These are phyloP conservation scores for Gopherus flavomarginatus DNA, from an alignment of 2,113 vertebrate species.

Conservation along the genomic window DNA sequence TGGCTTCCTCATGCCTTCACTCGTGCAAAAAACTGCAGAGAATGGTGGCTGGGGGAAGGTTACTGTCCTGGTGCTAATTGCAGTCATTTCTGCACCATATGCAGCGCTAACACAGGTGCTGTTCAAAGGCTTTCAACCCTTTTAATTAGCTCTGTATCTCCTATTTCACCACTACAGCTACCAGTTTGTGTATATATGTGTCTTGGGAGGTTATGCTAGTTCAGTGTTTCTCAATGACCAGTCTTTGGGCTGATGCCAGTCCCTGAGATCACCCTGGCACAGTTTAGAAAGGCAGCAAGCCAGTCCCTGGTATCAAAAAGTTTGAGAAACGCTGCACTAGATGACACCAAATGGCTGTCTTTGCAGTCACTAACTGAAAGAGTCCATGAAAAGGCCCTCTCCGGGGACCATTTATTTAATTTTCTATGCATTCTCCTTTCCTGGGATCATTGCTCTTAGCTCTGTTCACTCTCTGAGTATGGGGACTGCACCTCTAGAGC, in stretches of 20 bases:
- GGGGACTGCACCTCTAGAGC: not conserved
- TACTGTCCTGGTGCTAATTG: not conserved
- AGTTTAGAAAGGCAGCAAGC: no score
- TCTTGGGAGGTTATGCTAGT: not conserved
- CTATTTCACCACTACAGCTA: not conserved
- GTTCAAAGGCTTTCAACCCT: not conserved
- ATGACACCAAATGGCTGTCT: not conserved
- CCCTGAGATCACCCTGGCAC: no score
- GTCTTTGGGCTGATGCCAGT: no score
- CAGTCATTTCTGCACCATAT: not conserved
- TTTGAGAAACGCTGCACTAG: not conserved
- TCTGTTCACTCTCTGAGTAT: not conserved
- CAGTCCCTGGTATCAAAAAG: no score
- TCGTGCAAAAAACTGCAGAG: fast-evolving
- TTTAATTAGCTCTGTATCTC: not conserved
- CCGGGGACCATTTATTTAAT: not conserved
- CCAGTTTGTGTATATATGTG: not conserved
- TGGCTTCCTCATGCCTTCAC: not conserved
- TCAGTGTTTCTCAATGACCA: no score
- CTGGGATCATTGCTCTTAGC: not conserved
- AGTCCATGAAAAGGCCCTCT: not conserved
- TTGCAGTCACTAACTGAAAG: not conserved
- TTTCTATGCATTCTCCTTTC: not conserved
- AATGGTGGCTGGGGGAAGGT: not conserved
- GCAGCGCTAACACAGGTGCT: not conserved